These are phyloP conservation scores for Donacobius atricapilla DNA, from an alignment of 2,113 vertebrate genomes.

Conservation along the genomic window DNA sequence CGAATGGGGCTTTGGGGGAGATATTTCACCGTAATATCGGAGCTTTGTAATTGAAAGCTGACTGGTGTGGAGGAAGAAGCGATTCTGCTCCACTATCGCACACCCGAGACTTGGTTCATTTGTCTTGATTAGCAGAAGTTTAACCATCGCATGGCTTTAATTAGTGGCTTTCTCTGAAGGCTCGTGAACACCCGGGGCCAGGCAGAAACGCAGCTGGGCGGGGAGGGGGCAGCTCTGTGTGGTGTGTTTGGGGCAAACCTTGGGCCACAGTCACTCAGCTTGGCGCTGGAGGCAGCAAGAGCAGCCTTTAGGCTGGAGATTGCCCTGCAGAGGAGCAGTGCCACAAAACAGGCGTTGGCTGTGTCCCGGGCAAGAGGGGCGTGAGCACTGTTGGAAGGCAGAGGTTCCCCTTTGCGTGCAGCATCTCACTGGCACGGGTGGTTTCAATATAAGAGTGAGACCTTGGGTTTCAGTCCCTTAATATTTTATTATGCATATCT, in stretches of 20 bases:
- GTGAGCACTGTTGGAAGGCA: background rate
- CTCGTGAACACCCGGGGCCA: background rate
- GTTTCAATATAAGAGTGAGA: background rate
- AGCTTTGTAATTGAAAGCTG: constrained; percentile 45
- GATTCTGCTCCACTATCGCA: background rate
- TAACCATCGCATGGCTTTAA: constrained; percentile 49
- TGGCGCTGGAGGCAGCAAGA: accelerated
- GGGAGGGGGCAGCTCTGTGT: background rate
- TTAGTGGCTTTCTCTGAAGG: constrained; percentile 40
- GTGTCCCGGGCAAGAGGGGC: background rate
- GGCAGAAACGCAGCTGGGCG: background rate
- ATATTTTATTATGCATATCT: background rate
- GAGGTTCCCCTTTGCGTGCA: background rate
- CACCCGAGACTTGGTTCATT: constrained; percentile 10
- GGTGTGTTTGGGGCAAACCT: background rate
- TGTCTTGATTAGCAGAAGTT: constrained; percentile 65
- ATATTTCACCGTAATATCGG: constrained; percentile 45
- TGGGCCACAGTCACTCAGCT: background rate
- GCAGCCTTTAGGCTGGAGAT: background rate
- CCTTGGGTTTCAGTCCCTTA: background rate
- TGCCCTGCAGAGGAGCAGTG: background rate
- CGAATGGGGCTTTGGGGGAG: constrained; percentile 1
- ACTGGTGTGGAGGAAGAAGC: background rate
- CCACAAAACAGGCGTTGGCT: background rate
- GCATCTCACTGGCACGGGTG: too few relatives aligned